Base-by-base conservation (phyloP, 1,140 invertebrate species). In the Zaprionus tsacasi region DNA sequence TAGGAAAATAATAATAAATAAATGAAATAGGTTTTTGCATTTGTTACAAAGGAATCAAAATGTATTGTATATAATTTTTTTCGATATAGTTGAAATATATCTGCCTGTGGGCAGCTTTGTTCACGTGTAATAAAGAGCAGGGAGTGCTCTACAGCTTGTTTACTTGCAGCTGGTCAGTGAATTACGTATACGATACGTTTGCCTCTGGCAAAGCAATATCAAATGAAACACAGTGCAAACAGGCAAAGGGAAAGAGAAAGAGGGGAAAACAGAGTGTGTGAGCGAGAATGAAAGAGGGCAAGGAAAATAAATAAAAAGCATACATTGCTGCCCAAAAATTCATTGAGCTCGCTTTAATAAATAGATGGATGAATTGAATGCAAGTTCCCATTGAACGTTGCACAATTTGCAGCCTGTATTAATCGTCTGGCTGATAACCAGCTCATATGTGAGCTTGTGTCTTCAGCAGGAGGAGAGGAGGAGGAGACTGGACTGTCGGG, bases 91-190 rank as follows among this genome's bases (percentile, higher is more conserved):
- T 54, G 30, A 36, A 48, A 54, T 35, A 59, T 48, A 40, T 27
- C 59, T 3, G 1, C 11, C 59, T 5, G 1, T 8, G 10, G 45
- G 33, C 54, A 6, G 15, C 40, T 13, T 52, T 76, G 52, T 4
- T 63, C 25, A 10, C 38, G 17, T 40, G 15, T 64, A 73, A 79
- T 73, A 59, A 73, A 65, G 58, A 45, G 27, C 35, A 40, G 38
- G 38, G 56, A 3, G 10, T 4, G 25, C 33, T 11, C 48, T n/a
- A 12, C 21, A 36, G 43, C 43, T 58, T 73, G 76, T 68, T 56
- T 73, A 50, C 75, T 75, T 56, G 78, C 76, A 70, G 65, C 61
- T 70, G 75, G 43, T 66, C 70, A 80, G 66, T 56, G 66, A 78
- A 80, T 78, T 75, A 54, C 45, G 72, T 75, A 64, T 75, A 75